Conservation (phyloP, 2,113 vertebrate genomes). For the Empidonax alnorum region DNA sequence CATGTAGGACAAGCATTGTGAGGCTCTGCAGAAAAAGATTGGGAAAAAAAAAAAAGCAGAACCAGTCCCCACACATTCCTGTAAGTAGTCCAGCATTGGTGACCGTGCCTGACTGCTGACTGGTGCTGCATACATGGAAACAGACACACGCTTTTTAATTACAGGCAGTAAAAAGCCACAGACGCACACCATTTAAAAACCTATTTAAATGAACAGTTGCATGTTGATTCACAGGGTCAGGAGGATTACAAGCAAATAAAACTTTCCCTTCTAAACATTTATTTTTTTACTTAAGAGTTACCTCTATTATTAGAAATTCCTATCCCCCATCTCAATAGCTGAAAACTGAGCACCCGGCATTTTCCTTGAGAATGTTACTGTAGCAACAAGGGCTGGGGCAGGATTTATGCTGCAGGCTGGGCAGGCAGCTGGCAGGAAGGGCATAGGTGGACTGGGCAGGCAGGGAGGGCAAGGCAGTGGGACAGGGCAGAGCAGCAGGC, state of each 20-base stretch:
- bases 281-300: background rate
- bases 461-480: background rate
- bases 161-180: slow-evolving; percentile 14
- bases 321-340: background rate
- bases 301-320: background rate
- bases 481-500: background rate
- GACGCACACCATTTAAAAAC: background rate
- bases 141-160: slow-evolving; percentile 23
- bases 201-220: slow-evolving; percentile 2
- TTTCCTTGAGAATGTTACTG: background rate
- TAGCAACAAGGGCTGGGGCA: background rate
- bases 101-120: background rate
- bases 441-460: background rate
- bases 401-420: background rate
- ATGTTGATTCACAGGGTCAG: background rate
- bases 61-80: background rate
- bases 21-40: background rate
- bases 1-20: background rate
- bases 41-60: background rate
- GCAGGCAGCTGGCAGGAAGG: background rate
- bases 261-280: background rate
- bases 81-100: background rate
- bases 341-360: background rate
- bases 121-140: background rate
- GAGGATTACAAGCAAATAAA: background rate